phyloP scores from a whole-genome alignment of 92 coral and sea anemone genomes.

The Porites lobata region DNA sequence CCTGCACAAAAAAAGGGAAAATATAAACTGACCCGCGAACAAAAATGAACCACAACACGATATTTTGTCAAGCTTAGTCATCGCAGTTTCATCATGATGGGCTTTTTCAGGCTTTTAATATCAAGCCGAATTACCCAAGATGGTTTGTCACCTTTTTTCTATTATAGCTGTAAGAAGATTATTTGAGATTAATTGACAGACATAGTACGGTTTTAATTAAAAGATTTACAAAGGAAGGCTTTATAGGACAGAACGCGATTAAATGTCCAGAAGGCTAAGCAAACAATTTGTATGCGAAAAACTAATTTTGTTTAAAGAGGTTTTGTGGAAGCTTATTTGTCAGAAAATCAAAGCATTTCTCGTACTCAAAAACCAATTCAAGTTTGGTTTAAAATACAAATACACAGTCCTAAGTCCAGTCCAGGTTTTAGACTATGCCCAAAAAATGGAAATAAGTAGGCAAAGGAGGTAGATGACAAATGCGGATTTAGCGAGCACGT shows the following conservation, averaged over 20 bases:
- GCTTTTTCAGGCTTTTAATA: neutral
- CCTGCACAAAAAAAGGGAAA: too few relatives aligned
- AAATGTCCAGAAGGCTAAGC: neutral
- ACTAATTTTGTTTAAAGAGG: slow-evolving; percentile 15
- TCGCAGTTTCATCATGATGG: neutral
- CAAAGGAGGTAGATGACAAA: neutral
- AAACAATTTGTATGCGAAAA: slow-evolving; percentile 19
- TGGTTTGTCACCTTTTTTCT: neutral
- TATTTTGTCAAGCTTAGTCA: too few relatives aligned
- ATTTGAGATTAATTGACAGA: neutral
- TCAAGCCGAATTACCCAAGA: neutral
- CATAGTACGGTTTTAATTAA: neutral
- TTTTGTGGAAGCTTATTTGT: slow-evolving; percentile 6
- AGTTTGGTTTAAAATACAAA: neutral
- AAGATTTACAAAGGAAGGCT: neutral
- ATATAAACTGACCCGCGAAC: too few relatives aligned
- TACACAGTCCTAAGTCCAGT: neutral
- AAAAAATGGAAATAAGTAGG: neutral
- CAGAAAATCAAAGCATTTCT: slow-evolving; percentile 11
- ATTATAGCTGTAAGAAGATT: neutral
- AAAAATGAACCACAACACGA: too few relatives aligned
- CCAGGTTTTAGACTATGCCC: too few relatives aligned
- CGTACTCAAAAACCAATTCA: slow-evolving; percentile 9
- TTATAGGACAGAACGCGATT: neutral
- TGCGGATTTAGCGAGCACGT: slow-evolving; percentile 30